Evolutionary conservation across 2,113 vertebrate species (phyloP).

Genomic region (Rhinopomastus cyanomelas): DNA sequence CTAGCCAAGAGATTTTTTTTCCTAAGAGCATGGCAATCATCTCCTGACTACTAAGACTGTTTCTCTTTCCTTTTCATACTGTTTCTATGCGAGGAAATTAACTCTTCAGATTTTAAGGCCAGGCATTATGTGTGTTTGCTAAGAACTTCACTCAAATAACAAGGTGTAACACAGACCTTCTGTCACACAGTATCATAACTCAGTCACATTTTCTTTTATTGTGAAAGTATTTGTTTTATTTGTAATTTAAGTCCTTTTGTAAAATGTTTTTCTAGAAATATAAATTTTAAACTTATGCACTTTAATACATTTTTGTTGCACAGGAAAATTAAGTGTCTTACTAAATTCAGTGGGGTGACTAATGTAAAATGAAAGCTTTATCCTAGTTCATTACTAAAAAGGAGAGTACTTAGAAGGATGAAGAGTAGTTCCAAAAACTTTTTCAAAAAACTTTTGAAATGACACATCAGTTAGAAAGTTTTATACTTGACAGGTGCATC

Average conservation of each 20-base stretch:
- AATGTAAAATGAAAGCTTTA: background rate
- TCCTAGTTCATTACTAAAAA: background rate
- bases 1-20: background rate
- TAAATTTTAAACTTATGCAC: background rate
- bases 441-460: background rate
- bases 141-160: background rate
- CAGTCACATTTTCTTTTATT: background rate
- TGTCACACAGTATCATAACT: background rate
- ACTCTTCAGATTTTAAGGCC: background rate
- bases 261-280: background rate
- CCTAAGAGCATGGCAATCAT: background rate
- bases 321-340: background rate
- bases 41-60: background rate
- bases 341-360: background rate
- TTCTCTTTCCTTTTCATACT: background rate
- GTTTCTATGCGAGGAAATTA: background rate
- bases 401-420: background rate
- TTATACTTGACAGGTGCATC: background rate
- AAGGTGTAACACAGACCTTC: background rate
- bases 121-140: background rate
- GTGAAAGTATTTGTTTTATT: background rate
- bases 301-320: background rate
- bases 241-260: background rate
- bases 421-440: background rate
- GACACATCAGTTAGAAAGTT: background rate